Conservation (phyloP, 2,888 invertebrate species). For the Ptycholaimellus sp. region DNA sequence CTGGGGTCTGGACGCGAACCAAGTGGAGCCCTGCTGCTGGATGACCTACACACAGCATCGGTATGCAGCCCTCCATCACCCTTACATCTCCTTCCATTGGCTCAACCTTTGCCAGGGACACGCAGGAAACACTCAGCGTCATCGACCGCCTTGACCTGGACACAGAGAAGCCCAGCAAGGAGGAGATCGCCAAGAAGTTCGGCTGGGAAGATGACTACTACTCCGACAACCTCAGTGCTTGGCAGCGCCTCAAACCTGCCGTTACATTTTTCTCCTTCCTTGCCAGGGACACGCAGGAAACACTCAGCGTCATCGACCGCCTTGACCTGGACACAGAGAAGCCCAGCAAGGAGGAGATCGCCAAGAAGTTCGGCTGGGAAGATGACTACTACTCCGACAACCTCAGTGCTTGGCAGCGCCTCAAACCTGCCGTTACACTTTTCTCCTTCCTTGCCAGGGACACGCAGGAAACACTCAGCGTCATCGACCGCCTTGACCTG, state of each 20-base stretch:
- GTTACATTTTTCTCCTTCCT: too few relatives aligned
- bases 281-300: too few relatives aligned
- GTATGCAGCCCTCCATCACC: conserved; percentile 35
- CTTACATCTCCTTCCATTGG: too few relatives aligned
- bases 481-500: too few relatives aligned
- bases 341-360: conserved; percentile 77
- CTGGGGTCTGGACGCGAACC: conserved; percentile 96
- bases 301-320: too few relatives aligned
- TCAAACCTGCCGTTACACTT: too few relatives aligned
- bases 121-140: conserved; percentile 91
- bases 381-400: conserved; percentile 51
- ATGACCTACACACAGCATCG: conserved; percentile 63
- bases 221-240: conserved; percentile 32
- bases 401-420: conserved; percentile 45
- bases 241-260: conserved; percentile 86
- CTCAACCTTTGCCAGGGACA: conserved; percentile 41
- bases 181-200: conserved; percentile 88
- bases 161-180: conserved; percentile 52
- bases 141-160: conserved; percentile 88
- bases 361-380: conserved; percentile 87
- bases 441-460: too few relatives aligned
- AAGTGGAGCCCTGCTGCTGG: conserved; percentile 98
- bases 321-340: conserved; percentile 18
- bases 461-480: too few relatives aligned
- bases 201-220: conserved; percentile 86